A percentile compares a stretch with the other conserved stretches of the same genome.
Conservation (phyloP, 2,797 vertebrate genomes). For the Sardinella longiceps region DNA sequence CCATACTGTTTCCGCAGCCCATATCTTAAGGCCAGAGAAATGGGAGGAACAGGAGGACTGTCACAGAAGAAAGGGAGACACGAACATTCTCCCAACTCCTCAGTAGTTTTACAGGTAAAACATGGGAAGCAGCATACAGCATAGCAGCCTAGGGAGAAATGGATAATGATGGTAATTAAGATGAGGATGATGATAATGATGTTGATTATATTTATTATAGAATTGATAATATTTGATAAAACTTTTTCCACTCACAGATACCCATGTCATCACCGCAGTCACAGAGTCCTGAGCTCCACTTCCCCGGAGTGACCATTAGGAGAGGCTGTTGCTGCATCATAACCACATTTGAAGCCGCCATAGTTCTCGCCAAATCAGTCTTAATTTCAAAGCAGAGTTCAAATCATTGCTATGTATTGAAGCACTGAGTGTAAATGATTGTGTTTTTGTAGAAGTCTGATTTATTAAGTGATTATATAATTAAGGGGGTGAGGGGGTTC, state of each 20-base stretch:
- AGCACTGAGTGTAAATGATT: too few species aligned
- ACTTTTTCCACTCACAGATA: slow-evolving; percentile 34
- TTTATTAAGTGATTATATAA: too few species aligned
- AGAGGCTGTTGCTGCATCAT: slow-evolving; percentile 28
- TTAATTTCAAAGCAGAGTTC: not conserved
- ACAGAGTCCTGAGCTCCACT: slow-evolving; percentile 45
- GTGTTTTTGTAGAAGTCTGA: too few species aligned
- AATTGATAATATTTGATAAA: too few species aligned
- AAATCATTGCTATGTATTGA: not conserved
- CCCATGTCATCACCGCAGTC: slow-evolving; percentile 45
- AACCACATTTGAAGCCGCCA: not conserved
- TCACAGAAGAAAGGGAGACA: not conserved
- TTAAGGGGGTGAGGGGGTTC: too few species aligned
- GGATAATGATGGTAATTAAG: too few species aligned
- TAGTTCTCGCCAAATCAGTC: not conserved
- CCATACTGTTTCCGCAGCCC: not conserved
- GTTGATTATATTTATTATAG: too few species aligned
- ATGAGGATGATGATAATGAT: too few species aligned
- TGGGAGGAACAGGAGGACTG: not conserved
- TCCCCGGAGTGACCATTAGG: not conserved
- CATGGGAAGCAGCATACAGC: slow-evolving; percentile 54
- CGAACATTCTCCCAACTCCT: slow-evolving; percentile 24
- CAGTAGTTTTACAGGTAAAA: slow-evolving; percentile 45
- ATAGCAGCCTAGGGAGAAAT: slow-evolving; percentile 44
- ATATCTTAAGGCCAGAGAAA: not conserved